Conservation (phyloP, 2,888 invertebrate species). For the Chaetogeoica ovagalla region DNA sequence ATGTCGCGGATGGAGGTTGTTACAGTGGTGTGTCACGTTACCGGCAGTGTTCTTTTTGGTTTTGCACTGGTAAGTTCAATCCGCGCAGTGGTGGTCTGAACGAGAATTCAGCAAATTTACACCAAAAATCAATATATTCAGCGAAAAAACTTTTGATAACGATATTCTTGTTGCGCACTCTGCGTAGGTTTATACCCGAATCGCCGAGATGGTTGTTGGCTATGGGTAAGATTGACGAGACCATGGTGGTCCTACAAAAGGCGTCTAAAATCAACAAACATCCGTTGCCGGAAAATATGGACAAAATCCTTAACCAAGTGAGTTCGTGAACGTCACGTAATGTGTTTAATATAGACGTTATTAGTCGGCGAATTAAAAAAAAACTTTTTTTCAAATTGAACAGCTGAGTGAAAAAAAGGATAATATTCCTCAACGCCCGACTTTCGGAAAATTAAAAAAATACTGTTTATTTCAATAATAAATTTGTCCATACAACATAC, state of each 20-base stretch:
- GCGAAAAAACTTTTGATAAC: not conserved
- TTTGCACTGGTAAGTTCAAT: slow-evolving; percentile 63
- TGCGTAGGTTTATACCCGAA: slow-evolving; percentile 72
- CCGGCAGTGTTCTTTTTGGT: slow-evolving; percentile 72
- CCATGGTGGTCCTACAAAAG: slow-evolving; percentile 67
- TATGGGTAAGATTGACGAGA: slow-evolving; percentile 72
- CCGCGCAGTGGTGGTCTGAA: not conserved
- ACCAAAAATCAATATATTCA: no score
- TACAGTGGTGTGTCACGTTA: slow-evolving; percentile 73
- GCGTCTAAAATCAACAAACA: slow-evolving; percentile 70
- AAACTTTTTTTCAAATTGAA: no score
- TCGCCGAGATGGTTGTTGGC: slow-evolving; percentile 78
- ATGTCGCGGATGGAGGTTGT: slow-evolving; percentile 72
- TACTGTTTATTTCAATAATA: no score
- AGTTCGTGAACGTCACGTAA: not conserved
- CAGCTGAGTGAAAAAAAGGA: no score
- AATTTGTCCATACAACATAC: no score
- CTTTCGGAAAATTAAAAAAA: no score
- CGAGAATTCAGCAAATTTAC: not conserved
- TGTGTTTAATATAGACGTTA: no score
- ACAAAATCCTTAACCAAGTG: slow-evolving; percentile 68
- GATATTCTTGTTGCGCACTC: not conserved
- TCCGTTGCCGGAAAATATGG: slow-evolving; percentile 69
- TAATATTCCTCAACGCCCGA: no score
- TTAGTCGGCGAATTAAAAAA: no score